A percentile compares a stretch with the other conserved stretches of the same genome.
phyloP scores from a whole-genome alignment of 2,888 invertebrate genomes.

The Drosophila falleni region DNA sequence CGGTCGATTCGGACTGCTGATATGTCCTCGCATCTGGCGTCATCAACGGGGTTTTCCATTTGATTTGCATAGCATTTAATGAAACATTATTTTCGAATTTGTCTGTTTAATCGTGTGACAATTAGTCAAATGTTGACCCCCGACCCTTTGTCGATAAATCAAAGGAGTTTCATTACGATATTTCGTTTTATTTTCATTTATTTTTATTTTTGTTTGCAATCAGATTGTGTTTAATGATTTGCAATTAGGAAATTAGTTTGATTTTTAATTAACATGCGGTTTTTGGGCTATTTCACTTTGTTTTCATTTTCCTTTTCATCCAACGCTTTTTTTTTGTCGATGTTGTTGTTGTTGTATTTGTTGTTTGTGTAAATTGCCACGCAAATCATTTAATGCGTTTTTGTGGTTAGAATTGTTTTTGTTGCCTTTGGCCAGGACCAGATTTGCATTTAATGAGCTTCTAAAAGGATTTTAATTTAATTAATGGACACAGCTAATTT shows the following conservation, averaged over 20 bases:
- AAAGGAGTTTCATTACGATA: conserved; percentile 51
- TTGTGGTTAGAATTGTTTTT: conserved; percentile 78
- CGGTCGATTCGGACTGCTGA: conserved; percentile 16
- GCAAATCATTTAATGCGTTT: conserved; percentile 78
- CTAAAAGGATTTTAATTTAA: conserved; percentile 80
- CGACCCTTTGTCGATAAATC: conserved; percentile 62
- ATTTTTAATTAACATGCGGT: conserved; percentile 82
- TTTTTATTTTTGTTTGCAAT: conserved; percentile 44
- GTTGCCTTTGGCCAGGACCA: conserved; percentile 33
- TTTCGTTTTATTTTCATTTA: conserved; percentile 32
- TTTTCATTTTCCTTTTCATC: conserved; percentile 39
- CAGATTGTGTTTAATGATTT: conserved; percentile 77
- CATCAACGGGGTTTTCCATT: conserved; percentile 64
- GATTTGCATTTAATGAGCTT: conserved; percentile 80
- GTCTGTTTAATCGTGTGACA: conserved; percentile 82
- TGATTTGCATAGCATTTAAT: conserved; percentile 82
- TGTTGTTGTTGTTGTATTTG: conserved; percentile 39
- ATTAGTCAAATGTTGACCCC: conserved; percentile 69
- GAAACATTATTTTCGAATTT: conserved; percentile 82
- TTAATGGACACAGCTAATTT: conserved; percentile 56
- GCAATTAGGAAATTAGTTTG: conserved; percentile 82
- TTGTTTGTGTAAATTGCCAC: conserved; percentile 57
- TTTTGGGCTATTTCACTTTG: conserved; percentile 46
- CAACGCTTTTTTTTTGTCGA: conserved; percentile 5
- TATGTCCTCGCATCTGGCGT: conserved; percentile 60